Evolutionary conservation across 2,113 vertebrate species (phyloP).

Genomic region (Furnarius figulus): DNA sequence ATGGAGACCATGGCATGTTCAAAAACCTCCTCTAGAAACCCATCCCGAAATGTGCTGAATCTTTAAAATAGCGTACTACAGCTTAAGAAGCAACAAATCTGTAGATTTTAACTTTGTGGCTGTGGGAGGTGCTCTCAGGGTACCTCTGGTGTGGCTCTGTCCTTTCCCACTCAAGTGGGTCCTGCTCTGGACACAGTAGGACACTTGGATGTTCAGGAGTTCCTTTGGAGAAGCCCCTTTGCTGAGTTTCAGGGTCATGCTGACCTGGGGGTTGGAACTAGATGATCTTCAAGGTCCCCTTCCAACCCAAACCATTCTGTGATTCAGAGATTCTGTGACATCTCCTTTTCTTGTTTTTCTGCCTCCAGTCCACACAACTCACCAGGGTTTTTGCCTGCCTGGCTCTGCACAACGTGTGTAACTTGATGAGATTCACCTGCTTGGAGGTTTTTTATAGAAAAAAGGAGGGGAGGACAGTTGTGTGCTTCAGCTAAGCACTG

Average conservation of each 20-base stretch:
- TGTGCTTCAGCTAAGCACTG: background rate
- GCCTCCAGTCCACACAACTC: background rate
- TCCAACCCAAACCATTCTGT: background rate
- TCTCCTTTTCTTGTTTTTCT: background rate
- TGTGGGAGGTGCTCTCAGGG: background rate
- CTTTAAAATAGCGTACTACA: background rate
- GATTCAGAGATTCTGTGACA: background rate
- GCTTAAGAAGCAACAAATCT: background rate
- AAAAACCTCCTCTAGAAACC: background rate
- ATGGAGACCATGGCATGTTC: fast-evolving
- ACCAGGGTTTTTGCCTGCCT: background rate
- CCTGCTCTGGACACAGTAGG: background rate
- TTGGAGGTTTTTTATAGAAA: fast-evolving
- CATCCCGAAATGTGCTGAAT: fast-evolving
- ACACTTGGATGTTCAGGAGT: background rate
- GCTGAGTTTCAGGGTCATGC: background rate
- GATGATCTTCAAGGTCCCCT: background rate
- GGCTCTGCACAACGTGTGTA: background rate
- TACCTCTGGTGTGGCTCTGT: background rate
- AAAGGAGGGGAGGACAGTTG: background rate
- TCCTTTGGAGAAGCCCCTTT: background rate
- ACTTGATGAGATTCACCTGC: background rate
- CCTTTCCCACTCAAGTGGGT: background rate
- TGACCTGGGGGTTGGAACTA: background rate
- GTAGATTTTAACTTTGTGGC: background rate